A percentile compares a stretch with the other conserved stretches of the same genome.
phyloP scores from a whole-genome alignment of 2,113 vertebrate species.

The Anoura caudifer region DNA sequence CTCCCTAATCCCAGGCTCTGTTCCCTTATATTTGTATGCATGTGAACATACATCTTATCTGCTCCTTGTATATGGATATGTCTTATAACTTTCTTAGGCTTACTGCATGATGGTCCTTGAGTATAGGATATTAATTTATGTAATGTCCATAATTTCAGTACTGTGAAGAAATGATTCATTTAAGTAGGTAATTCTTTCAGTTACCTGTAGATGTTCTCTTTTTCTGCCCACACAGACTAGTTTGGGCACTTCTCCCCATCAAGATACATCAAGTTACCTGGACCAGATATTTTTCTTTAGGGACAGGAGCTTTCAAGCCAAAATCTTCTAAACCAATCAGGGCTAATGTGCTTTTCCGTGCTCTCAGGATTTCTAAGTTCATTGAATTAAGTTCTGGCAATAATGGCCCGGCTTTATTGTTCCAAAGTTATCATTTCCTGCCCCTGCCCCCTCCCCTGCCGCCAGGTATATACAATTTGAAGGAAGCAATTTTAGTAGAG shows the following conservation, averaged over 20 bases:
- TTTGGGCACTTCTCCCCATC: not conserved
- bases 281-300: not conserved
- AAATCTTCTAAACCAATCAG: not conserved
- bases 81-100: not conserved
- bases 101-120: not conserved
- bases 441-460: too few relatives aligned
- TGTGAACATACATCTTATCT: not conserved
- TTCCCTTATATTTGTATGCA: not conserved
- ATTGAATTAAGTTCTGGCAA: constrained; percentile 36
- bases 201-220: not conserved
- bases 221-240: not conserved
- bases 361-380: not conserved
- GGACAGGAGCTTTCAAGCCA: constrained; percentile 15
- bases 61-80: too few relatives aligned
- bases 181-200: not conserved
- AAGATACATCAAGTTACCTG: not conserved
- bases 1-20: not conserved
- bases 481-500: constrained; percentile 13
- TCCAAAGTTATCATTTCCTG: not conserved
- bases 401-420: not conserved
- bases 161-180: not conserved
- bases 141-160: not conserved
- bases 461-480: constrained; percentile 13
- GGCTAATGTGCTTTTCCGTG: constrained; percentile 10
- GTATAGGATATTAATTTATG: not conserved